Evolutionary conservation across 1,140 invertebrate genomes (phyloP), one percentile per base, ranked within the genome.

Genomic region (Ips nitidus): DNA sequence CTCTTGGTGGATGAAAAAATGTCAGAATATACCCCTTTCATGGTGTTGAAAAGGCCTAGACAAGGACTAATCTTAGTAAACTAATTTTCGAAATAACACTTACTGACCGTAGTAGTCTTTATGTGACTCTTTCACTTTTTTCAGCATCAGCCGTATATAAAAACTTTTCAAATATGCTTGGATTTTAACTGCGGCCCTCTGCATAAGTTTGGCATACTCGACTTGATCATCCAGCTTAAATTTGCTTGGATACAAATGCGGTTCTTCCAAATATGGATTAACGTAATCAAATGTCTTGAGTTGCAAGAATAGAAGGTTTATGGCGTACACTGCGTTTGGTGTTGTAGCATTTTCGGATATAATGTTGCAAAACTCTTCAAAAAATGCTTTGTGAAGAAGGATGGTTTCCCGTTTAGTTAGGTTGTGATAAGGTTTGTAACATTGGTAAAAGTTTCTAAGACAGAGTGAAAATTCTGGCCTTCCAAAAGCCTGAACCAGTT

Each of bases 401-500:
- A 61, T 55, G 8, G 59, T 36, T 8, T 75, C 52, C 36, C 52
- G 38, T 55, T 75, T 77, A 38, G 4, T 45, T 40, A 73, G 45
- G 4, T 50, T 6, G 47, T 52, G 22, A 22, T 53, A 41, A 1
- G 76, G 76, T 74, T 75, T 73, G 66, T 80, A 82, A 3, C 74
- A 76, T 3, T 47, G 67, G 55, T 79, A 80, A 41, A 76, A 80
- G 38, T 41, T 22, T 39, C 60, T 74, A n/a, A 80, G 66, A 3
- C 53, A 56, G 3, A n/a, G 1, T 4, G 2, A 36, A 57, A 76
- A 78, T 6, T 69, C 69, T 2, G 65, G 22, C 1, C 62, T 75
- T 42, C 80, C 80, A 41, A 81, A 81, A 1, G 77, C 60, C 62
- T 72, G 74, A 36, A 77, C 75, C 8, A 78, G 71, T 37, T 63